Evolutionary conservation across 1,140 invertebrate species (phyloP).

Genomic region (Diploscapter pachys): DNA sequence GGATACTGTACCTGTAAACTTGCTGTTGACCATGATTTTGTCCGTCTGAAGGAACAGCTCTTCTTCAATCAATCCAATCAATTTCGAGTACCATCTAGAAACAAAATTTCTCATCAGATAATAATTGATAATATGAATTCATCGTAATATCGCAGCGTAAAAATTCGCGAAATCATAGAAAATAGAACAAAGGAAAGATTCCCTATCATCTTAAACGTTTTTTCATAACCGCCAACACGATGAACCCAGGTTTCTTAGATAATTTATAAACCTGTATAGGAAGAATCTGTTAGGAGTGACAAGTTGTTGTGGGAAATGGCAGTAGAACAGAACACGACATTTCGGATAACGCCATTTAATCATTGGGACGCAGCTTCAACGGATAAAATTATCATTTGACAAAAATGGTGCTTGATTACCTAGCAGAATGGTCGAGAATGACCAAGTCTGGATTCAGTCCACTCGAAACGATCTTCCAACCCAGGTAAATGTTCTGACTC

Average conservation of each 20-base stretch:
- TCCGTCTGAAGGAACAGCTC: constrained; percentile 48
- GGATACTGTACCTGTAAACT: constrained; percentile 49
- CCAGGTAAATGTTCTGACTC: constrained; percentile 53
- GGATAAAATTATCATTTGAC: neutral
- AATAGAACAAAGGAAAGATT: neutral
- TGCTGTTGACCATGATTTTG: constrained; percentile 57
- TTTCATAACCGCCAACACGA: neutral
- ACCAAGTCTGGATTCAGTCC: constrained; percentile 51
- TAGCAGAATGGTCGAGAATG: constrained; percentile 55
- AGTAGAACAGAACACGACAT: constrained; percentile 54
- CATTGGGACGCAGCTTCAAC: constrained; percentile 55
- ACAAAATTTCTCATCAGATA: neutral
- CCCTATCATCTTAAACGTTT: neutral
- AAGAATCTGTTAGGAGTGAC: constrained; percentile 58
- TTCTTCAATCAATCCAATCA: constrained; percentile 54
- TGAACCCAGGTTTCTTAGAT: neutral
- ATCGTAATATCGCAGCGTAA: neutral
- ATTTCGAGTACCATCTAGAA: constrained; percentile 49
- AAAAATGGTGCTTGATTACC: constrained; percentile 18
- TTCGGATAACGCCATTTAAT: constrained; percentile 56
- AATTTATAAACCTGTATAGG: constrained; percentile 43
- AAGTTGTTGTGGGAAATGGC: constrained; percentile 57
- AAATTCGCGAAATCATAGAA: neutral
- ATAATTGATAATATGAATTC: neutral
- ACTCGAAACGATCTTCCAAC: constrained; percentile 44